Conservation (phyloP, 2,113 vertebrate genomes). For the Ciconia maguari region DNA sequence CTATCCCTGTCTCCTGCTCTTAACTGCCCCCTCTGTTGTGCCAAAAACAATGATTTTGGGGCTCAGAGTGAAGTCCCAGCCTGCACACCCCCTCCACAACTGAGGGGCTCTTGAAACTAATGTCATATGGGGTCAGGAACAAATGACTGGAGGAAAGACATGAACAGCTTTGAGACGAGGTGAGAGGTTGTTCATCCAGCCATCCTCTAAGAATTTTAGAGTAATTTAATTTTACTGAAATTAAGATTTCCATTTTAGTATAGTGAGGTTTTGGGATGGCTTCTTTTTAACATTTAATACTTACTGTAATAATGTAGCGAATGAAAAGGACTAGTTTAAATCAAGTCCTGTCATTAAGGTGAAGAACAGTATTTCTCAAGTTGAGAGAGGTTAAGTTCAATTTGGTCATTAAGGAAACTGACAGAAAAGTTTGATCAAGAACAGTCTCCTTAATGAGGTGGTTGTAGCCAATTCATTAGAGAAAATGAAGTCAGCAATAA, state of each 20-base stretch:
- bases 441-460: not conserved
- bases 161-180: rapidly evolving
- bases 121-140: not conserved
- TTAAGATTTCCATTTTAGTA: not conserved
- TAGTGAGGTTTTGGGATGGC: not conserved
- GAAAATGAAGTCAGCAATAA: not conserved
- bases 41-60: not conserved
- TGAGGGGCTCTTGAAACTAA: not conserved
- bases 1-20: not conserved
- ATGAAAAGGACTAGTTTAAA: constrained; percentile 14
- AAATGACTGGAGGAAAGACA: not conserved
- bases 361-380: not conserved
- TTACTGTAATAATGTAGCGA: not conserved
- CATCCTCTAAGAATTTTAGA: not conserved
- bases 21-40: not conserved
- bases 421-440: constrained; percentile 26
- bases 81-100: not conserved
- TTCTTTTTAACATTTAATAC: not conserved
- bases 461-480: not conserved
- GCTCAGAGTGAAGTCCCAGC: not conserved
- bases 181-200: not conserved
- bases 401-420: constrained; percentile 25
- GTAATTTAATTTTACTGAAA: not conserved
- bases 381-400: constrained; percentile 17
- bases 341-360: not conserved